Evolutionary conservation across 1,140 invertebrate species (phyloP).

Genomic region (Bactericera cockerelli): DNA sequence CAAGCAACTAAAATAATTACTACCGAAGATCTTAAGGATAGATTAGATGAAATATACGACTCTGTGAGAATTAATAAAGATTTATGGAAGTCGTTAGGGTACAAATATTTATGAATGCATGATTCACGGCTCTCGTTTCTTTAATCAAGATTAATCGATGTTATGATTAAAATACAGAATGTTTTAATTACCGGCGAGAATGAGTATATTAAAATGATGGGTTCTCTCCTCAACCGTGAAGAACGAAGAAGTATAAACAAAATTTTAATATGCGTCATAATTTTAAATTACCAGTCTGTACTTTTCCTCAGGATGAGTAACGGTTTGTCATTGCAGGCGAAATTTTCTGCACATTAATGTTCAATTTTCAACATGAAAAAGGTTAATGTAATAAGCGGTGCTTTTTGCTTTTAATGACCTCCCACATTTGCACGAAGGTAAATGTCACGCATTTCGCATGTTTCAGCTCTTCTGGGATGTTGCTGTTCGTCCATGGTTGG

Average conservation of each 20-base stretch:
- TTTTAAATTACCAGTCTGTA: too few species aligned
- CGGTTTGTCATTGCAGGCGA: too few species aligned
- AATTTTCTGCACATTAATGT: too few species aligned
- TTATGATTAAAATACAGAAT: conserved; percentile 8
- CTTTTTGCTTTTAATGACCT: too few species aligned
- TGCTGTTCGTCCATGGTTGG: not conserved
- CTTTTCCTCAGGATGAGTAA: too few species aligned
- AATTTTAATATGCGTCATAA: too few species aligned
- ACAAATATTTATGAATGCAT: conserved; percentile 8
- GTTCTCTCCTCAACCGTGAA: too few species aligned
- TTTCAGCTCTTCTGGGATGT: conserved; percentile 4
- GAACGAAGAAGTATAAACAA: too few species aligned
- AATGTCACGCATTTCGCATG: too few species aligned
- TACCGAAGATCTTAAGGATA: not conserved
- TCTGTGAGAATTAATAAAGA: conserved; percentile 8
- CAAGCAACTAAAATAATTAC: conserved; percentile 9
- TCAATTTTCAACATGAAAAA: too few species aligned
- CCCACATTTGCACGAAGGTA: too few species aligned
- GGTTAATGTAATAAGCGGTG: too few species aligned
- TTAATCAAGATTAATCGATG: conserved; percentile 9
- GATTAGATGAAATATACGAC: conserved; percentile 2
- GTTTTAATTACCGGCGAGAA: conserved; percentile 1
- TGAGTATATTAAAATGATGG: not conserved
- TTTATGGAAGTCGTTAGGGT: conserved; percentile 8
- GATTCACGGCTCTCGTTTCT: conserved; percentile 8